These are phyloP conservation scores for Mercenaria mercenaria DNA, from an alignment of 1,140 invertebrate genomes.

Conservation along the genomic window DNA sequence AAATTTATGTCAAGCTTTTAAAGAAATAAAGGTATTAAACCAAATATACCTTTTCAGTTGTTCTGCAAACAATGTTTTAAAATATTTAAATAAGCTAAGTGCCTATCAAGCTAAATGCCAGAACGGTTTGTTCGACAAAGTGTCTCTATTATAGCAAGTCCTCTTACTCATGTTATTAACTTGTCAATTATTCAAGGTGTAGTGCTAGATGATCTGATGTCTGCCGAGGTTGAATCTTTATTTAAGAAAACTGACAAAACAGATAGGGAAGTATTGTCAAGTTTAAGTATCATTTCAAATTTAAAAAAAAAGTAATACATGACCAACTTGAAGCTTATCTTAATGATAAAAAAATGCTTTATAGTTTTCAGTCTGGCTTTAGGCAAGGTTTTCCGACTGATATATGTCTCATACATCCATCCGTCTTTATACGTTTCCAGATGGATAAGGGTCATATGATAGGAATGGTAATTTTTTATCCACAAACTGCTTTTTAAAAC, in stretches of 20 bases:
- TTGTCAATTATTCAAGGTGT: no score
- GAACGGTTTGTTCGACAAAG: no score
- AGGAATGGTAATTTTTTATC: slow-evolving; percentile 38
- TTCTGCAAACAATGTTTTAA: neutral
- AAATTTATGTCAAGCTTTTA: no score
- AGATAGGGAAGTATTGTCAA: no score
- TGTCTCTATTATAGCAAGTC: no score
- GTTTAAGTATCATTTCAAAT: slow-evolving; percentile 26
- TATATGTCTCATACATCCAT: slow-evolving; percentile 27
- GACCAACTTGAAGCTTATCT: slow-evolving; percentile 39
- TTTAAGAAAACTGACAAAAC: no score
- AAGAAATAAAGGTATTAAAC: neutral
- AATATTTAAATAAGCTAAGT: neutral
- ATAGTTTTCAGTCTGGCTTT: slow-evolving; percentile 32
- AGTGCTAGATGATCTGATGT: no score
- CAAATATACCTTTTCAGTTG: slow-evolving; percentile 3
- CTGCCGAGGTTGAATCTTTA: no score
- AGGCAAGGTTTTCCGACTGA: slow-evolving; percentile 41
- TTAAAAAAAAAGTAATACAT: slow-evolving; percentile 41
- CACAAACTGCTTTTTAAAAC: no score
- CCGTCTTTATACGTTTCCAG: slow-evolving; percentile 49
- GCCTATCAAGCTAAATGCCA: no score
- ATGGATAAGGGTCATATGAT: no score
- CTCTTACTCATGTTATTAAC: no score
- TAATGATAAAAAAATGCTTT: slow-evolving; percentile 3